Conservation (phyloP, 2,113 vertebrate genomes). For the Jaculus jaculus region DNA sequence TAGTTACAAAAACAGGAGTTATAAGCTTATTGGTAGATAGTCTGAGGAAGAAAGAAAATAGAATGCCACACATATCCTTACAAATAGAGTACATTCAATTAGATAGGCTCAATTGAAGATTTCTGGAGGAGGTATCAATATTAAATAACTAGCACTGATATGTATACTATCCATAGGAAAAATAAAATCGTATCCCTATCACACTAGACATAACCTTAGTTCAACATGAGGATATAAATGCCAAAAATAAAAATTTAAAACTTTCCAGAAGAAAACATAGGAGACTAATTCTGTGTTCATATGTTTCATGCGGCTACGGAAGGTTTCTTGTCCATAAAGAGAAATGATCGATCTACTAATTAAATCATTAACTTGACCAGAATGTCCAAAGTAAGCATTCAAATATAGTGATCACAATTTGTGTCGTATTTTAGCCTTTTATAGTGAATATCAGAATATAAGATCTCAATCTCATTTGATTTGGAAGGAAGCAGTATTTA, state of each 20-base stretch:
- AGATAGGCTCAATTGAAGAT: not conserved
- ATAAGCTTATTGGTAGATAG: not conserved
- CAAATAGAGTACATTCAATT: not conserved
- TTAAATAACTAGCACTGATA: not conserved
- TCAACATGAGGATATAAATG: not conserved
- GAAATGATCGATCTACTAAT: not conserved
- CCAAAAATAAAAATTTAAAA: not conserved
- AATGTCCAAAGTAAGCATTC: not conserved
- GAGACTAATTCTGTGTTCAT: not conserved
- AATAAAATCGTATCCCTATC: not conserved
- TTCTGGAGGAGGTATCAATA: not conserved
- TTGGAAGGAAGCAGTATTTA: not conserved
- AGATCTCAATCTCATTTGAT: not conserved
- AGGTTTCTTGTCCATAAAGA: not conserved
- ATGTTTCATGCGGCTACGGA: not conserved
- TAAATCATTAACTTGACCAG: constrained; percentile 10
- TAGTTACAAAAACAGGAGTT: not conserved
- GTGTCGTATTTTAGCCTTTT: not conserved
- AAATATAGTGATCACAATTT: not conserved
- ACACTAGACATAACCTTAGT: not conserved
- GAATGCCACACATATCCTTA: not conserved
- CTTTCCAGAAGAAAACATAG: not conserved
- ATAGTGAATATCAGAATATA: constrained; percentile 2
- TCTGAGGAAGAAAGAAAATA: not conserved
- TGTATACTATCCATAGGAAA: not conserved